Evolutionary conservation across 2,113 vertebrate genomes (phyloP), one percentile per base, ranked within the genome.

Genomic region (Echinops telfairi): DNA sequence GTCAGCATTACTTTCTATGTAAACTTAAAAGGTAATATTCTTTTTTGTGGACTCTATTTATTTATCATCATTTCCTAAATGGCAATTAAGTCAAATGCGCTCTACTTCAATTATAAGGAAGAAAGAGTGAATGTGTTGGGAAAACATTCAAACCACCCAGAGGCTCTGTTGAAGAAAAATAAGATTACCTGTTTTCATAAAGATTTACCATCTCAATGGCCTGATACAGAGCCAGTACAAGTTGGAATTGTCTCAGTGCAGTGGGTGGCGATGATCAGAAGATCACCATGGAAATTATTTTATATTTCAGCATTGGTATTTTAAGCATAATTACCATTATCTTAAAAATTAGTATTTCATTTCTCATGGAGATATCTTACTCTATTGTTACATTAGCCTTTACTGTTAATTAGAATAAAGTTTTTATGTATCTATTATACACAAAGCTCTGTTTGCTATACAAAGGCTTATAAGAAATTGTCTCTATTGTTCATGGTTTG

Each of bases 291-390:
- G 15, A 57, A 62, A 77, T 83, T 2, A 27, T 81, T 47, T 83
- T 89, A 77, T 90, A 66, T 93, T 85, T 92, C 27, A 73, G 15
- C 73, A 15, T 29, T 90, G 15, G 33, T 90, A 57, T 58, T 68
- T 78, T 92, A 85, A 33, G 14, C 3, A 38, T 66, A 23, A 68
- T 83, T 58, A 60, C 86, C 3, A 60, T 83, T 79, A 80, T 62
- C 47, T 84, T 84, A 76, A 71, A 80, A 93, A 68, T 84, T 91
- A 93, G 66, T 82, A 62, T 31, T 86, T 27, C 80, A 66, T 57
- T 64, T 80, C 27, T 83, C 58, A 91, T 19, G 2, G 66, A 79
- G 6, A 1, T 66, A 81, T 58, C 57, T 83, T 70, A 53, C 40
- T 80, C 58, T 10, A 53, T 9, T 77, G 20, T 83, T 75, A 8